A percentile compares a stretch with the other conserved stretches of the same genome.
Conservation (phyloP, 53 echinoderm and acorn worm genomes). For the Temnopleurus reevesii region DNA sequence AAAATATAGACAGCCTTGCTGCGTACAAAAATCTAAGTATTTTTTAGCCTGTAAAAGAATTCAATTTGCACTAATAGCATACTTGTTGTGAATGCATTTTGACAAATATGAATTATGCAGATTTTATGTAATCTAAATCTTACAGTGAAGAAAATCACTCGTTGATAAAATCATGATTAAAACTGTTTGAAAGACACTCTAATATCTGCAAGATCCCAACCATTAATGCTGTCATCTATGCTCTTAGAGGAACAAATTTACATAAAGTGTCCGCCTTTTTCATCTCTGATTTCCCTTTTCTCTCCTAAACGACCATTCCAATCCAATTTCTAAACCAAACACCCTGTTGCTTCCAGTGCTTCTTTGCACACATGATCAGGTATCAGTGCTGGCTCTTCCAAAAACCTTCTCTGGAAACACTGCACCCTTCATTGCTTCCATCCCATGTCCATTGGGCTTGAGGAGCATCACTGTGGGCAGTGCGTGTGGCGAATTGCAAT, state of each 20-base stretch:
- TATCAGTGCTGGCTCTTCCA: not conserved
- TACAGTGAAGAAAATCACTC: no score
- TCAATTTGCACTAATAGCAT: no score
- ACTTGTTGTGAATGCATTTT: no score
- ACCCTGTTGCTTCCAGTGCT: not conserved
- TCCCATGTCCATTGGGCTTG: not conserved
- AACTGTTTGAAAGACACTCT: no score
- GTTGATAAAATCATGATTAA: no score
- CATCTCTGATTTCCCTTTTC: not conserved
- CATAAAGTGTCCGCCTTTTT: not conserved
- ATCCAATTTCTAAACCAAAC: not conserved
- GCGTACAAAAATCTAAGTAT: no score
- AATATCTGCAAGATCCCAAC: not conserved
- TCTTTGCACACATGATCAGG: not conserved
- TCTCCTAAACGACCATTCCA: not conserved
- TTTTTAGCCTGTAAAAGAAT: no score
- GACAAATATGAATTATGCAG: no score
- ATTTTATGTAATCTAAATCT: no score
- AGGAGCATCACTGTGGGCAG: not conserved
- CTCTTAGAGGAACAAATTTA: not conserved
- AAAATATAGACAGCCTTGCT: no score
- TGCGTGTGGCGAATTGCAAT: slow-evolving; percentile 50
- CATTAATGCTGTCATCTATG: not conserved
- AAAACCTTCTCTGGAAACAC: not conserved
- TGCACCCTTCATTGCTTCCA: not conserved